A percentile compares a stretch with the other conserved stretches of the same genome.
phyloP scores from a whole-genome alignment of 1,140 invertebrate genomes.

The Trachymyrmex cornetzi region DNA sequence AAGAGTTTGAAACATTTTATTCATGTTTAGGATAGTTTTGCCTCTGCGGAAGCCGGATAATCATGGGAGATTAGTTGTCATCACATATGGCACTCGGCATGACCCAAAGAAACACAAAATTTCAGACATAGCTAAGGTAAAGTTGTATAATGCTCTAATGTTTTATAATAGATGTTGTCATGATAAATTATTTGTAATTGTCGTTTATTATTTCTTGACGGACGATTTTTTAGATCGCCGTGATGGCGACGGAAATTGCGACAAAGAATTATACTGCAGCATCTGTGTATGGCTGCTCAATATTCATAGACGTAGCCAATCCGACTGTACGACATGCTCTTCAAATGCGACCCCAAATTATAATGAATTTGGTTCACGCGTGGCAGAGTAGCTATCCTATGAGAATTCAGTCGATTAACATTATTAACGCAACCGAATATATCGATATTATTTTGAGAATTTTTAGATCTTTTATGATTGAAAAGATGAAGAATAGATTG shows the following conservation, averaged over 20 bases:
- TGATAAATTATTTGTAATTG: not conserved
- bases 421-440: slow-evolving; percentile 90
- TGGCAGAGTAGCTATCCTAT: slow-evolving; percentile 91
- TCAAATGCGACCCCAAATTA: slow-evolving; percentile 87
- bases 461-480: slow-evolving; percentile 91
- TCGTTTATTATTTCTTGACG: not conserved
- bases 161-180: not conserved
- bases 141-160: not conserved
- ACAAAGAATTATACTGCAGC: slow-evolving; percentile 85
- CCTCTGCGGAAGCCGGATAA: slow-evolving; percentile 87
- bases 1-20: not conserved
- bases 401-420: slow-evolving; percentile 89
- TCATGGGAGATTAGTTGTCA: slow-evolving; percentile 86
- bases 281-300: slow-evolving; percentile 88
- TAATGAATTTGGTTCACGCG: slow-evolving; percentile 88
- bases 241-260: slow-evolving; percentile 88
- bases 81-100: slow-evolving; percentile 88
- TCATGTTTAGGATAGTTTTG: slow-evolving; percentile 85
- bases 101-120: slow-evolving; percentile 86
- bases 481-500: slow-evolving; percentile 89
- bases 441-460: slow-evolving; percentile 90
- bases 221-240: slow-evolving; percentile 81
- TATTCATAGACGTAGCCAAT: slow-evolving; percentile 88
- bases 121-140: slow-evolving; percentile 88
- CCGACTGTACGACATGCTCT: slow-evolving; percentile 88